Evolutionary conservation across 2,888 invertebrate species (phyloP).

Genomic region (Tachina fera): DNA sequence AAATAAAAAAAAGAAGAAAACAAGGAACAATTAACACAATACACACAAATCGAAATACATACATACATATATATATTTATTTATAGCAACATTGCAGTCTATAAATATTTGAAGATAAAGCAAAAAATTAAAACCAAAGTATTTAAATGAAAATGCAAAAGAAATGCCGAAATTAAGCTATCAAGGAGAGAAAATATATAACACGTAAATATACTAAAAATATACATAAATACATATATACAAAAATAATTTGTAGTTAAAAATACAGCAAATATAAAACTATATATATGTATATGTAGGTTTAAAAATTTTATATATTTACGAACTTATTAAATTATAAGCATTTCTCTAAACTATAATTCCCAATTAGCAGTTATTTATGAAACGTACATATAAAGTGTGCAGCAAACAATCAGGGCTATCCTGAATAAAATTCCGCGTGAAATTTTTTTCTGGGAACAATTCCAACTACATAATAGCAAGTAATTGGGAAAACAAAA

Average conservation of each 20-base stretch:
- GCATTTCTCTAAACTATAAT: neutral
- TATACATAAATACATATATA: neutral
- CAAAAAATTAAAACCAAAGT: constrained; percentile 69
- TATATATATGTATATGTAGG: constrained; percentile 7
- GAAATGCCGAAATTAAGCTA: constrained; percentile 57
- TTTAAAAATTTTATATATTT: constrained; percentile 26
- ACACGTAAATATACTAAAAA: constrained; percentile 46
- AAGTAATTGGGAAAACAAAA: no score
- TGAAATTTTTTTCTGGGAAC: no score
- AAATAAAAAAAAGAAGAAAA: neutral
- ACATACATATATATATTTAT: neutral
- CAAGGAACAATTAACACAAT: constrained; percentile 21
- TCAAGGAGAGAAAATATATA: constrained; percentile 23
- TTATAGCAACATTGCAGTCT: constrained; percentile 19
- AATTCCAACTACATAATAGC: no score
- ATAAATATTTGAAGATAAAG: constrained; percentile 36
- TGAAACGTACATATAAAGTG: neutral
- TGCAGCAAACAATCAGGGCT: constrained; percentile 14
- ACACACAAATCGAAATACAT: constrained; percentile 13
- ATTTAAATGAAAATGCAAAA: constrained; percentile 50
- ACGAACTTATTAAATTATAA: constrained; percentile 18
- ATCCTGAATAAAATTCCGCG: no score
- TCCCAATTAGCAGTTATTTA: constrained; percentile 24
- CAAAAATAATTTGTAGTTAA: constrained; percentile 22
- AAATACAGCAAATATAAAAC: constrained; percentile 33